Conservation (phyloP, 2,113 vertebrate species). For the Clarias magur region DNA sequence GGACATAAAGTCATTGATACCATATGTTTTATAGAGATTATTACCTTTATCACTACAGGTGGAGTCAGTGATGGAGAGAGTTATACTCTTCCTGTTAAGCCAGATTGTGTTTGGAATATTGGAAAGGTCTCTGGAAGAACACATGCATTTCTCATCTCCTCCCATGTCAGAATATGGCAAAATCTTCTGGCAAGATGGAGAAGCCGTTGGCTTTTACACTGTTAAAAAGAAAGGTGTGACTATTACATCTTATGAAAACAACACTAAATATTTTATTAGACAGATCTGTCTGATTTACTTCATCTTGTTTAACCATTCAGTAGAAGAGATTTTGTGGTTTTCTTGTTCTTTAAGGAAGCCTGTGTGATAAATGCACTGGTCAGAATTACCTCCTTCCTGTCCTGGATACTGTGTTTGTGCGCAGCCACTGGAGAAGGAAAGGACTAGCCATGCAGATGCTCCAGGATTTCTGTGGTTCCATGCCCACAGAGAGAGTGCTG, state of each 20-base stretch:
- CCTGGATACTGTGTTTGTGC: slow-evolving; percentile 86
- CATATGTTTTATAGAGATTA: not conserved
- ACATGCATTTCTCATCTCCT: slow-evolving; percentile 76
- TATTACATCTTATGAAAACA: not conserved
- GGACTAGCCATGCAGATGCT: slow-evolving; percentile 85
- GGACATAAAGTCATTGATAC: not conserved
- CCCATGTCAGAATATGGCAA: slow-evolving; percentile 80
- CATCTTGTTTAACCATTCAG: not conserved
- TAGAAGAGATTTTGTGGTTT: not conserved
- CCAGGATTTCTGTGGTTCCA: slow-evolving; percentile 82
- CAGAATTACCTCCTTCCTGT: slow-evolving; percentile 82
- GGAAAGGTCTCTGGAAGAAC: slow-evolving; percentile 70
- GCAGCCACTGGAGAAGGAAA: slow-evolving; percentile 69
- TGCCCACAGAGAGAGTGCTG: slow-evolving; percentile 76
- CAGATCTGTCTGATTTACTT: not conserved
- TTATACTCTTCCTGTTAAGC: slow-evolving; percentile 89
- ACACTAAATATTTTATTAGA: not conserved
- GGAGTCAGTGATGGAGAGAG: slow-evolving; percentile 81
- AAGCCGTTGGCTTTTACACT: slow-evolving; percentile 88
- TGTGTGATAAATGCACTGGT: slow-evolving; percentile 71
- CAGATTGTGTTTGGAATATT: slow-evolving; percentile 80
- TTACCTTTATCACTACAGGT: slow-evolving; percentile 73
- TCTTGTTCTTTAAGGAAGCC: slow-evolving; percentile 72
- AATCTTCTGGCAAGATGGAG: slow-evolving; percentile 82
- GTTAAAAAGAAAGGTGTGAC: slow-evolving; percentile 83